Evolutionary conservation across 2,888 invertebrate genomes (phyloP).

Genomic region (Pachymerium ferrugineum): DNA sequence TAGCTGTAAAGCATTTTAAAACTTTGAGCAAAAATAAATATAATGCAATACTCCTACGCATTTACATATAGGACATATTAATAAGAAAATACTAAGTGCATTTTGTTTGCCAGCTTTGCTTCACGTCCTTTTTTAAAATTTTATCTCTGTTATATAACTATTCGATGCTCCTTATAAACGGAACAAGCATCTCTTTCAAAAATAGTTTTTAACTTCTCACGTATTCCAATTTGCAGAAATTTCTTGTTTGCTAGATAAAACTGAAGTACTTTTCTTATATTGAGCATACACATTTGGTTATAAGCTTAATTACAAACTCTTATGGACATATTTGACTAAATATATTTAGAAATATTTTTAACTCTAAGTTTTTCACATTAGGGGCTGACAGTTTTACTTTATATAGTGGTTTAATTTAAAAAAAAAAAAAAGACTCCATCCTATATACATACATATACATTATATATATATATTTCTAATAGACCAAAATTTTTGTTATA

Average conservation of each 20-base stretch:
- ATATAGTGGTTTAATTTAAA: not conserved
- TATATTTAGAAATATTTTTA: no score
- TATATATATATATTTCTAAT: not conserved
- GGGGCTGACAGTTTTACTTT: not conserved
- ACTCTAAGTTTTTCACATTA: no score
- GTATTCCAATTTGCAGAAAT: slow-evolving; percentile 20
- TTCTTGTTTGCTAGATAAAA: not conserved
- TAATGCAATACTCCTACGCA: not conserved
- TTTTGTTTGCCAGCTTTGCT: slow-evolving; percentile 10
- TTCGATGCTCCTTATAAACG: slow-evolving; percentile 14
- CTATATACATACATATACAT: not conserved
- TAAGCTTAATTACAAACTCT: not conserved
- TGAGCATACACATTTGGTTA: not conserved
- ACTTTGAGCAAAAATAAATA: slow-evolving; percentile 2
- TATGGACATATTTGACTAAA: not conserved
- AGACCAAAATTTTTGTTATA: no score
- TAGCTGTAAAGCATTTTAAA: no score
- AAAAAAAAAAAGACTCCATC: slow-evolving; percentile 7
- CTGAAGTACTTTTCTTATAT: slow-evolving; percentile 22
- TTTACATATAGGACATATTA: not conserved
- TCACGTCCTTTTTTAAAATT: not conserved
- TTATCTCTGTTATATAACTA: not conserved
- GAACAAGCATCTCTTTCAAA: not conserved
- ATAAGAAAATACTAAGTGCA: not conserved
- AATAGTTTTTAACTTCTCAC: not conserved